Percentiles rank a stretch among this genome's conserved stretches.
Evolutionary conservation across 2,888 invertebrate genomes (phyloP).

Genomic region (Salticus scenicus): DNA sequence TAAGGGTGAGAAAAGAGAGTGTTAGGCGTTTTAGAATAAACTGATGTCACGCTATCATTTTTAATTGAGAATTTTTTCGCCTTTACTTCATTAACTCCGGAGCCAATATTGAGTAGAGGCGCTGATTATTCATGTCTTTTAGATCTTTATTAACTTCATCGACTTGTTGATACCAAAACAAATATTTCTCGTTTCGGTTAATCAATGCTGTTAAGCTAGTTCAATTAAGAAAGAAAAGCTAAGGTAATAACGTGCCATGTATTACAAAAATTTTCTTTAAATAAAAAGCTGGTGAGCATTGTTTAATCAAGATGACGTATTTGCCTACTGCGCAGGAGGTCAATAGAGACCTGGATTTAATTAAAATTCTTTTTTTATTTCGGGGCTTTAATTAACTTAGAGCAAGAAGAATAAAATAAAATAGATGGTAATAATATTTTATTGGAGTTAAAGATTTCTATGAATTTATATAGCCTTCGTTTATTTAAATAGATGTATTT

Average conservation of each 20-base stretch:
- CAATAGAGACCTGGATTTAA: not conserved
- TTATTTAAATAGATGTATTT: no score
- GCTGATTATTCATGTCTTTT: slow-evolving; percentile 18
- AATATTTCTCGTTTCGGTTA: slow-evolving; percentile 49
- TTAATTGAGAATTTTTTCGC: slow-evolving; percentile 56
- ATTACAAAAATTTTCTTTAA: not conserved
- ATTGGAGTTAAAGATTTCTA: no score
- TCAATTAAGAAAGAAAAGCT: slow-evolving; percentile 30
- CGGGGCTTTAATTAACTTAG: not conserved
- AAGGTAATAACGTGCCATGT: not conserved
- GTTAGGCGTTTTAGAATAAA: slow-evolving; percentile 41
- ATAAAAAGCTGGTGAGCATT: not conserved
- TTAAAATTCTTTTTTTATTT: not conserved
- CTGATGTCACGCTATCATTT: slow-evolving; percentile 56
- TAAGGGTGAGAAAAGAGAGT: not conserved
- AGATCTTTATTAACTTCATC: slow-evolving; percentile 53
- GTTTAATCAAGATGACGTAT: not conserved
- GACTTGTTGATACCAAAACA: slow-evolving; percentile 67
- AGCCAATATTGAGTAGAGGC: slow-evolving; percentile 51
- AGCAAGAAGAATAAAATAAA: not conserved
- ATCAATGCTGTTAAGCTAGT: slow-evolving; percentile 33
- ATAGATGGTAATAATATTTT: no score
- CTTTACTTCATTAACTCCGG: slow-evolving; percentile 38
- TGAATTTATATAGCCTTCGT: no score
- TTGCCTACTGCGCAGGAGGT: not conserved